Evolutionary conservation across 2,888 invertebrate species (phyloP), one percentile per base, ranked within the genome.

Genomic region (Netelia fuscicornis): DNA sequence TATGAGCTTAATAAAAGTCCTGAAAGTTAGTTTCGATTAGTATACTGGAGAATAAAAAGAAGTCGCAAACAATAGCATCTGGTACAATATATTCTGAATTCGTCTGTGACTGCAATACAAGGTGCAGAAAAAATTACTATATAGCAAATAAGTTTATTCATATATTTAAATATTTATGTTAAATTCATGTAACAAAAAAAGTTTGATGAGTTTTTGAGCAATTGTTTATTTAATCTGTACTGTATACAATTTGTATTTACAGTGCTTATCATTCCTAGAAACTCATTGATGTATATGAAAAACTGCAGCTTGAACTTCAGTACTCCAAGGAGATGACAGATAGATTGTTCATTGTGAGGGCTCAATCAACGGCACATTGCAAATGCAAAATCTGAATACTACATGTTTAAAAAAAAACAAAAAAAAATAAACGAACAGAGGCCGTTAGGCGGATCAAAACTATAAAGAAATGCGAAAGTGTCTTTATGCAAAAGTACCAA

Each of bases 271-370:
- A 17, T 17, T 17, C 17, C 17, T 17, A 52, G 52, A 52, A 52
- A 52, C 52, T 52, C 52, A 52, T 52, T 52, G 13, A 2, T 52
- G 52, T 52, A 52, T 52, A 52, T 52, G 52, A 52, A 52, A 52
- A 52, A 10, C 52, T 52, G 13, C 52, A 52, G 52, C 52, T 52
- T 52, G 52, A 52, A 52, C 11, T 10, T 13, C 52, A 52, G 52
- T 11, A 52, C 52, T 52, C 13, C 52, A 52, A 52, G 52, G 52
- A 52, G 52, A 52, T 52, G 52, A 52, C 52, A 11, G 52, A 52
- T 52, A 52, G 52, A 52, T 52, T 52, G 52, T 52, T 52, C 52
- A 52, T 52, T 52, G 52, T 52, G 52, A 52, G 52, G 52, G 52
- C 52, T 52, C 52, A 52, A 52, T 52, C 52, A 52, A 52, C 11